Percentiles rank a stretch among this genome's conserved stretches.
These are phyloP conservation scores for Dromiciops gliroides DNA, from an alignment of 2,113 vertebrate species.

Conservation along the genomic window DNA sequence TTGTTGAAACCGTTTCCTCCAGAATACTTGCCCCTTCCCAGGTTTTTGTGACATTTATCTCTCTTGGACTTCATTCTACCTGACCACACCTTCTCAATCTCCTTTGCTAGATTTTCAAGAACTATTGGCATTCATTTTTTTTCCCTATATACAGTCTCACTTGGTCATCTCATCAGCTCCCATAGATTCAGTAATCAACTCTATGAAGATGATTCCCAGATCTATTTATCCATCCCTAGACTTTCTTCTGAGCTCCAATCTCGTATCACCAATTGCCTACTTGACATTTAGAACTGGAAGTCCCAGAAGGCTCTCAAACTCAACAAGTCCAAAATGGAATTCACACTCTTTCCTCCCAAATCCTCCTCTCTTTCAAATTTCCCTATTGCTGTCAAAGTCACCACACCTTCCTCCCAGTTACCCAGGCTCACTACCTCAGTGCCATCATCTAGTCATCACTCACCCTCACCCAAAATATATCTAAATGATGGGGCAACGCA, in stretches of 20 bases:
- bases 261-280: not conserved
- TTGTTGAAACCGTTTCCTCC: not conserved
- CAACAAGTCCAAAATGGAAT: no score
- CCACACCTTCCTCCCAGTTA: not conserved
- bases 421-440: not conserved
- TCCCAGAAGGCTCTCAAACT: not conserved
- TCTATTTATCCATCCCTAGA: not conserved
- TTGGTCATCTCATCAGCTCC: not conserved
- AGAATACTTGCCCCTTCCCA: not conserved
- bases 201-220: not conserved
- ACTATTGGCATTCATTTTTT: not conserved
- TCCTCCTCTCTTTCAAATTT: not conserved
- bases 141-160: accelerated
- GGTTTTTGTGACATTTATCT: not conserved
- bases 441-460: not conserved
- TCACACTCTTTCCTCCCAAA: accelerated
- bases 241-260: not conserved
- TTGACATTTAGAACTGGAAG: not conserved
- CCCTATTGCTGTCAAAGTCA: not conserved
- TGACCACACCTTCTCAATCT: not conserved
- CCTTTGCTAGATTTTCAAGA: not conserved
- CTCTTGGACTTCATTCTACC: not conserved
- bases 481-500: not conserved
- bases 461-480: not conserved
- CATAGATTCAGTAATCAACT: no score